Evolutionary conservation across 2,797 vertebrate species (phyloP).

Genomic region (Helostoma temminkii): DNA sequence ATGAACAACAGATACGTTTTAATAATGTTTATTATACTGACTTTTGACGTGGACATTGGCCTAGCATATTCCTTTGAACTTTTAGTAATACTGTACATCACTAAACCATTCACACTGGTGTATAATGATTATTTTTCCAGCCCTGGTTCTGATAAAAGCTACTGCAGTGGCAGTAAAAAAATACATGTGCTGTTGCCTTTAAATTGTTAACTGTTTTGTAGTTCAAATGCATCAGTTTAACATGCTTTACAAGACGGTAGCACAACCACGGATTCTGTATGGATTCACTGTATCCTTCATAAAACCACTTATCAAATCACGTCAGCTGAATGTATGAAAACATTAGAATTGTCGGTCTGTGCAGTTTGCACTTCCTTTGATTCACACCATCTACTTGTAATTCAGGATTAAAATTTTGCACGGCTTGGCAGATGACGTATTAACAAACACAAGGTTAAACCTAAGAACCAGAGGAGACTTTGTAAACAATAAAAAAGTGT

Average conservation of each 20-base stretch:
- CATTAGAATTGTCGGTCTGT: too few species aligned
- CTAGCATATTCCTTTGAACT: background rate
- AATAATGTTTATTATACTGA: background rate
- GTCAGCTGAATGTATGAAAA: background rate
- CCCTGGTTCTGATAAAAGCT: too few species aligned
- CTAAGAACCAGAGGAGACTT: background rate
- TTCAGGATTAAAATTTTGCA: background rate
- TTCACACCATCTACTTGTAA: background rate
- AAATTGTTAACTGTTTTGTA: background rate
- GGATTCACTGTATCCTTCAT: background rate
- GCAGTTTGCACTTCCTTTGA: background rate
- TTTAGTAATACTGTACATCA: too few species aligned
- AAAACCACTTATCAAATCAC: background rate
- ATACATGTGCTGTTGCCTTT: too few species aligned
- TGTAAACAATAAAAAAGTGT: too few species aligned
- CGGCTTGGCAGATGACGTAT: background rate
- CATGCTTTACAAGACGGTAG: too few species aligned
- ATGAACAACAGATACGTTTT: slow-evolving; percentile 4
- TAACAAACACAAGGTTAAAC: background rate
- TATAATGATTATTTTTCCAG: too few species aligned
- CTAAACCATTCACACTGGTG: too few species aligned
- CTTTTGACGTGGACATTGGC: background rate
- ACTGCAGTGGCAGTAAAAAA: too few species aligned
- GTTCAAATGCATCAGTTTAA: background rate
- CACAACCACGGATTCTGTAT: background rate